A percentile compares a stretch with the other conserved stretches of the same genome.
These are phyloP conservation scores for Rhagium mordax DNA, from an alignment of 2,888 invertebrate species.

Conservation along the genomic window DNA sequence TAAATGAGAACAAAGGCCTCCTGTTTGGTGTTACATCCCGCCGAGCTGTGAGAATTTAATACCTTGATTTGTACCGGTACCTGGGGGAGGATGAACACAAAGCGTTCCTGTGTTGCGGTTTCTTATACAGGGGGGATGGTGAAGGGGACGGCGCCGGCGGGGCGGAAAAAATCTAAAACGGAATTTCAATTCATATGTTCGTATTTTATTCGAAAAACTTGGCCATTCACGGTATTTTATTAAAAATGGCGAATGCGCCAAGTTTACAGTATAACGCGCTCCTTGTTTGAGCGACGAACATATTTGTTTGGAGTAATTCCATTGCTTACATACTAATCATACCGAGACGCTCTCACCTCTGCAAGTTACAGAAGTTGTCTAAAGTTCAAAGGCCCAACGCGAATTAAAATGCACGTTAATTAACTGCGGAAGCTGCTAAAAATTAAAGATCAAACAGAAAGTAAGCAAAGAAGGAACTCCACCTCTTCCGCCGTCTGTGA, in stretches of 20 bases:
- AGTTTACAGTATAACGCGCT: not conserved
- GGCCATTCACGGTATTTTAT: no score
- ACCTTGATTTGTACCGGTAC: not conserved
- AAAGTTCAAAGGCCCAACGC: not conserved
- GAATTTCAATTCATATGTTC: no score
- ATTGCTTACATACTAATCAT: not conserved
- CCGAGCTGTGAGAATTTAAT: not conserved
- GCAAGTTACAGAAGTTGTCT: not conserved
- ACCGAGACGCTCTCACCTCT: not conserved
- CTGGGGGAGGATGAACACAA: not conserved
- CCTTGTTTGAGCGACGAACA: not conserved
- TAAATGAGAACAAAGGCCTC: not conserved
- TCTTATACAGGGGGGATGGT: not conserved
- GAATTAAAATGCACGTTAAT: not conserved
- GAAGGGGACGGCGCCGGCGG: no score
- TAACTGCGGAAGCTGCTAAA: not conserved
- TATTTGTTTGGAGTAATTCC: not conserved
- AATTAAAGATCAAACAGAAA: not conserved
- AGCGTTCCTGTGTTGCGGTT: not conserved
- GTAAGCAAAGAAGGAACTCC: not conserved
- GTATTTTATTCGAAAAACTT: no score
- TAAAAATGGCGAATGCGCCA: no score
- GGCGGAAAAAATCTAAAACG: no score
- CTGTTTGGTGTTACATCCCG: not conserved
- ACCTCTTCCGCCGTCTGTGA: not conserved